Percentiles rank a stretch among this genome's conserved stretches.
Conservation (phyloP, 2,888 invertebrate species). For the Crocallis elinguaria region DNA sequence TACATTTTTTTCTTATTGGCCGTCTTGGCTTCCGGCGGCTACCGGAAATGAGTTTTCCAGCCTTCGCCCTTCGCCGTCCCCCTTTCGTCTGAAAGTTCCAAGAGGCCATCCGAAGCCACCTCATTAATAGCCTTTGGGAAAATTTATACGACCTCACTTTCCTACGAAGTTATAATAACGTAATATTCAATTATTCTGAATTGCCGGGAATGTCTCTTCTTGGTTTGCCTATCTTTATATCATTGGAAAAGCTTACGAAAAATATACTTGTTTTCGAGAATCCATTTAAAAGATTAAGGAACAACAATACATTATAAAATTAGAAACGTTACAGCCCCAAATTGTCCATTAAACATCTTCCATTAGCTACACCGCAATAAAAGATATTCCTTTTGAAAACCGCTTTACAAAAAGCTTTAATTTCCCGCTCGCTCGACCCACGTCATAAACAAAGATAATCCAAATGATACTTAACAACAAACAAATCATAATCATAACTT, state of each 20-base stretch:
- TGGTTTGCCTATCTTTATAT: background rate
- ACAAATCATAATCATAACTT: conserved; percentile 42
- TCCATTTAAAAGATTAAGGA: no score
- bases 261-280: no score
- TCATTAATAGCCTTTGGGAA: conserved; percentile 50
- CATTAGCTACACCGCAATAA: background rate
- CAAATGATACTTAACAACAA: conserved; percentile 46
- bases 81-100: conserved; percentile 37
- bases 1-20: conserved; percentile 77
- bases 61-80: conserved; percentile 41
- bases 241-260: no score
- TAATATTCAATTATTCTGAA: conserved; percentile 26
- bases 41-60: conserved; percentile 80
- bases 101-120: conserved; percentile 64
- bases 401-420: conserved; percentile 28
- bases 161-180: conserved; percentile 34
- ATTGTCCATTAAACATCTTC: background rate
- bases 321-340: no score
- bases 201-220: conserved; percentile 17
- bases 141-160: conserved; percentile 30
- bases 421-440: conserved; percentile 34
- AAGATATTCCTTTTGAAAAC: background rate
- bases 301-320: no score
- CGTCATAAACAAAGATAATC: conserved; percentile 43
- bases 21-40: conserved; percentile 69